Base-by-base conservation (phyloP, 35 echinoderm and acorn worm genomes). In the Lytechinus pictus region DNA sequence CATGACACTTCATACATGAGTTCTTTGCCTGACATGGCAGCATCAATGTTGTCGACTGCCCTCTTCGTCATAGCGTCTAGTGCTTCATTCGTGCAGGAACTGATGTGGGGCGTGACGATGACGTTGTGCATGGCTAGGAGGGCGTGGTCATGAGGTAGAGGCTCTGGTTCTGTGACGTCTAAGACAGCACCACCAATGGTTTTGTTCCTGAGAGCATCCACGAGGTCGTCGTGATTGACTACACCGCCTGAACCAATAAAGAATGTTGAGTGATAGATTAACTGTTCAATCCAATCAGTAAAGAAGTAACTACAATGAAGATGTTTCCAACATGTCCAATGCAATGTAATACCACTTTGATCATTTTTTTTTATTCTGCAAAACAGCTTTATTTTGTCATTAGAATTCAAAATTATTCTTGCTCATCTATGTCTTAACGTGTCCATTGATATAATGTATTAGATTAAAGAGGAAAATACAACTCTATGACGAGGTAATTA, bases 111-210 rank as follows among this genome's bases (percentile, higher is more conserved):
- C 19, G 60, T 66, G 60, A 66, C 14, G 60, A 66, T 66, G 60
- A 66, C 60, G 60, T 66, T 66, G 10, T 10, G 60, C 60, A 66
- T 66, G 4, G 60, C 19, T 16, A 66, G 60, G 60, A 66, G 60
- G 60, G 60, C 60, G 60, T 66, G 60, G 60, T 66, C 60, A 9
- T 44, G 33, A 44, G 96, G 96, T 54, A 97, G 57, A 13, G 96
- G 96, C 33, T 97, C 96, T 24, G 96, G 96, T 0, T 86, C 61
- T 1, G 95, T 95, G 27, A 95, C 95, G 93, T 97, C 96, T 1
- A 97, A 57, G 13, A 61, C 96, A 53, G 96, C 96, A 12, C 91
- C 96, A 19, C 54, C n/a, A 12, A 97, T 95, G 4, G 54, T 86
- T 2, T 56, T 52, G 79, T 57, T 86, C 86, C 95, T 14, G 16